These are phyloP conservation scores for Mya arenaria DNA, from an alignment of 1,140 invertebrate genomes.

Conservation along the genomic window DNA sequence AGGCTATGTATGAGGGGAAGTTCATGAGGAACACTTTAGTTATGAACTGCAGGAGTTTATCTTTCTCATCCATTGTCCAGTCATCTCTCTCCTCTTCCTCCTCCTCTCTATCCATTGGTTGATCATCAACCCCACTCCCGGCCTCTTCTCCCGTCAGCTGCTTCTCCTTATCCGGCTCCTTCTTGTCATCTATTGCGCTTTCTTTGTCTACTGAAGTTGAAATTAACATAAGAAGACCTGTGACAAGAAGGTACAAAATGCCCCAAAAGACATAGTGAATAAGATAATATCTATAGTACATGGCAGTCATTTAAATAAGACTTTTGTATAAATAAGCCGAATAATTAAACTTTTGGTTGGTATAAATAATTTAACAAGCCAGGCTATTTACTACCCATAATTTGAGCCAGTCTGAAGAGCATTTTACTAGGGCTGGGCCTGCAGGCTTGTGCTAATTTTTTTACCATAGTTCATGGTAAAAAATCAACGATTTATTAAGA, in stretches of 20 bases:
- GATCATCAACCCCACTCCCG: constrained; percentile 44
- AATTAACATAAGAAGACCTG: neutral
- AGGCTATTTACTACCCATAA: too few species aligned
- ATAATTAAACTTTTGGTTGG: too few species aligned
- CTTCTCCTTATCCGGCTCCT: constrained; percentile 18
- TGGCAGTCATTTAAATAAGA: too few species aligned
- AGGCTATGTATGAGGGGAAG: constrained; percentile 95
- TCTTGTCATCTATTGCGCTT: neutral
- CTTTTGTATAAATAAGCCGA: too few species aligned
- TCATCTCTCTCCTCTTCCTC: constrained; percentile 68
- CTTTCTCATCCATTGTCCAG: constrained; percentile 89
- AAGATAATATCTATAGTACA: too few species aligned
- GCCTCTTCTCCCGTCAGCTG: constrained; percentile 18
- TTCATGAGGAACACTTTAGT: constrained; percentile 92
- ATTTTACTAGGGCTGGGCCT: too few species aligned
- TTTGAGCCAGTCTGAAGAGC: too few species aligned
- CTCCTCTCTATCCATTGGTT: constrained; percentile 56
- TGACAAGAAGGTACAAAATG: neutral
- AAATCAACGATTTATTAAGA: too few species aligned
- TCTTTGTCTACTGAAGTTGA: neutral
- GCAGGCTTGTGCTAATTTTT: too few species aligned
- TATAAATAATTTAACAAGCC: too few species aligned
- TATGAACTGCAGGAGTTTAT: constrained; percentile 89
- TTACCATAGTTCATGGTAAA: too few species aligned
- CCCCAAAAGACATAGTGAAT: neutral